phyloP scores from a whole-genome alignment of 2,888 invertebrate species.

The Drosophila nr. perissopoda region DNA sequence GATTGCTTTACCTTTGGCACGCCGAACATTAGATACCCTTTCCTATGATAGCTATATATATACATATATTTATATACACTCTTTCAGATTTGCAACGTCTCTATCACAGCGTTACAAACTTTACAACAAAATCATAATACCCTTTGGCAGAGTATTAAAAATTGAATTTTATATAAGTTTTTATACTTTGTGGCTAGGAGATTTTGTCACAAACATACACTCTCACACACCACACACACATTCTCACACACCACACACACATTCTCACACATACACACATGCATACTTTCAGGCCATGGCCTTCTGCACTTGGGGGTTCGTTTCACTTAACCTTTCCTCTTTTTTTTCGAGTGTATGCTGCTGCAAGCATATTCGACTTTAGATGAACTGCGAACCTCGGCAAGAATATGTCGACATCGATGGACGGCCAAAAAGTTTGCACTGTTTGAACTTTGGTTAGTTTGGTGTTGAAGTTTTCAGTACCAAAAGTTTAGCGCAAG shows the following conservation, averaged over 20 bases:
- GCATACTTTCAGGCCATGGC: constrained; percentile 34
- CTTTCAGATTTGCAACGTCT: too few species aligned
- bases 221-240: constrained; percentile 7
- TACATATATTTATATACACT: too few species aligned
- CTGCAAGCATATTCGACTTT: constrained; percentile 14
- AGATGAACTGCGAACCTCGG: constrained; percentile 15
- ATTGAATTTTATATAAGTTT: constrained; percentile 56
- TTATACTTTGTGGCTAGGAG: constrained; percentile 67
- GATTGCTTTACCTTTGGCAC: neutral
- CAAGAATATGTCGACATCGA: constrained; percentile 61
- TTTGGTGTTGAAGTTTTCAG: constrained; percentile 59
- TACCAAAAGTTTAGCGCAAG: constrained; percentile 50
- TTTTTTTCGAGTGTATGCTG: constrained; percentile 11
- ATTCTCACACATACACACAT: neutral
- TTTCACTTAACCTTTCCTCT: constrained; percentile 69
- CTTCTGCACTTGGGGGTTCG: constrained; percentile 61
- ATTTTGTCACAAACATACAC: constrained; percentile 42
- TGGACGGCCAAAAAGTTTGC: constrained; percentile 59
- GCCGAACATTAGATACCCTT: neutral
- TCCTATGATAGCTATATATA: neutral
- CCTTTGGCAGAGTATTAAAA: neutral
- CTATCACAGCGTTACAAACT: neutral
- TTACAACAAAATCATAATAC: neutral
- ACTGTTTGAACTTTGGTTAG: constrained; percentile 70
- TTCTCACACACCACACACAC: constrained; percentile 1